These are phyloP conservation scores for Mesocentrotus franciscanus DNA, from an alignment of 53 echinoderm and acorn worm species.

Conservation along the genomic window DNA sequence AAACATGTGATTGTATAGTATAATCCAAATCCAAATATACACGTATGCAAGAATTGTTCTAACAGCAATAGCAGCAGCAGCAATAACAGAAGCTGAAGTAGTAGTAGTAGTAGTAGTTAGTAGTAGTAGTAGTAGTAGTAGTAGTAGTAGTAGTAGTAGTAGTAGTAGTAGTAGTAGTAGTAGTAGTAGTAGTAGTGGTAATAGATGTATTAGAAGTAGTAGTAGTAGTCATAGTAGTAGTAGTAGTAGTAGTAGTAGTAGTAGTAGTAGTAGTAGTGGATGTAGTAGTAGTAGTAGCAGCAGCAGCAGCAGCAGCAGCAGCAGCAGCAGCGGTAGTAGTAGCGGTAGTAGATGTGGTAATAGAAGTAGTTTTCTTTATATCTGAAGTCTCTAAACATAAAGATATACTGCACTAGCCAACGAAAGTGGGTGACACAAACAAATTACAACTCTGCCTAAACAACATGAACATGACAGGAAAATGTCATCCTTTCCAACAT, in stretches of 20 bases:
- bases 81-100: background rate
- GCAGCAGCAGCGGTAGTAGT: too few relatives aligned
- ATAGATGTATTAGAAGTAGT: too few relatives aligned
- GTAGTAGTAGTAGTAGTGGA: too few relatives aligned
- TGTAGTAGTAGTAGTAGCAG: too few relatives aligned
- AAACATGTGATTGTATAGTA: background rate
- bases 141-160: too few relatives aligned
- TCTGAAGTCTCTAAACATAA: background rate
- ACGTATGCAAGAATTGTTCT: background rate
- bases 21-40: background rate
- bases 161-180: too few relatives aligned
- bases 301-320: too few relatives aligned
- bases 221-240: too few relatives aligned
- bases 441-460: background rate
- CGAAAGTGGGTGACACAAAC: background rate
- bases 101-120: too few relatives aligned
- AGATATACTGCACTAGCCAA: background rate
- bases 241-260: too few relatives aligned
- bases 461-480: background rate
- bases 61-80: background rate
- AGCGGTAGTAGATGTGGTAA: background rate
- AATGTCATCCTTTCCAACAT: background rate
- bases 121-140: too few relatives aligned
- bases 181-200: too few relatives aligned
- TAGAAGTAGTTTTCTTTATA: background rate